Conservation (phyloP, 2,888 invertebrate genomes). For the Molorchus minor region DNA sequence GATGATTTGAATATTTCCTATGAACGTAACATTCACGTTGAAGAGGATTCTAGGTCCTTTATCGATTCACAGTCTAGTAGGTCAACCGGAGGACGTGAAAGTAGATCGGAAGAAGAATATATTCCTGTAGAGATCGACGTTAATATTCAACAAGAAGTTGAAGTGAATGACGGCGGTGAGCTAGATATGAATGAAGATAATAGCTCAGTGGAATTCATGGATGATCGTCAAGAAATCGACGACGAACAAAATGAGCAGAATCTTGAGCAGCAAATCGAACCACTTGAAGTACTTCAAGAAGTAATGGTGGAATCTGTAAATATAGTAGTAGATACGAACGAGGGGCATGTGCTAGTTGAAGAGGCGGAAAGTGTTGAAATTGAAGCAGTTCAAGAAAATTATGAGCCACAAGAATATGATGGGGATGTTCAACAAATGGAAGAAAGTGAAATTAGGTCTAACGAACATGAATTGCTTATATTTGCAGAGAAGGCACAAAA, state of each 20-base stretch:
- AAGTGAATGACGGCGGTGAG: not conserved
- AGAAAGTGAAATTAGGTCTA: too few species aligned
- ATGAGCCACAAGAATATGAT: too few species aligned
- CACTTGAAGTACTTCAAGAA: too few species aligned
- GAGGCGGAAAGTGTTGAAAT: too few species aligned
- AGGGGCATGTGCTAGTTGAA: not conserved
- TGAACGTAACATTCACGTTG: slow-evolving; percentile 12
- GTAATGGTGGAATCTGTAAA: too few species aligned
- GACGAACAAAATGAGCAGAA: too few species aligned
- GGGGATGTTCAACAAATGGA: too few species aligned
- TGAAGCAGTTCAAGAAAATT: too few species aligned
- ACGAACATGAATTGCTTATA: too few species aligned
- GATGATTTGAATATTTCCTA: slow-evolving; percentile 16
- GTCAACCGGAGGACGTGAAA: not conserved
- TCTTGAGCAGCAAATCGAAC: too few species aligned
- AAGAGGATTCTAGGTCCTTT: slow-evolving; percentile 13
- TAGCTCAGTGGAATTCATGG: slow-evolving; percentile 9
- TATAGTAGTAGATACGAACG: not conserved
- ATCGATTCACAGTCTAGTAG: slow-evolving; percentile 4
- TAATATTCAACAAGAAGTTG: not conserved
- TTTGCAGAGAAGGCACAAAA: too few species aligned
- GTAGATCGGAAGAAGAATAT: not conserved
- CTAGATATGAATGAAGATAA: slow-evolving; percentile 7
- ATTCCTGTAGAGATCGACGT: not conserved
- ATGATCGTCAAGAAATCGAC: slow-evolving; percentile 7